Evolutionary conservation across 2,113 vertebrate genomes (phyloP), one percentile per base, ranked within the genome.

Genomic region (Ranitomeya imitator): DNA sequence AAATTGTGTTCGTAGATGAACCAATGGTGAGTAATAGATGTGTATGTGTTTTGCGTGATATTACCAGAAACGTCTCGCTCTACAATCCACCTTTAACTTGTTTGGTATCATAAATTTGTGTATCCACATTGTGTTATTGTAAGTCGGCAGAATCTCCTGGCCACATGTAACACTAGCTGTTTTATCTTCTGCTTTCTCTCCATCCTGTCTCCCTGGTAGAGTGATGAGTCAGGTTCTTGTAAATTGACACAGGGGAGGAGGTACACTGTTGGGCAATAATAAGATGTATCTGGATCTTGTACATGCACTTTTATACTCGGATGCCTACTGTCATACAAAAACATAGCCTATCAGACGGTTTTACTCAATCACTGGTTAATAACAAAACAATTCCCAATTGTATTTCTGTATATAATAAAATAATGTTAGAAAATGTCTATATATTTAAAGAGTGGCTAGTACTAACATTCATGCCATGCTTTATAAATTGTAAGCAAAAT

Each of bases 191-290:
- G 71, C 82, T 59, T 59, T 83, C 69, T 76, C 82, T 88, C 82
- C 86, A 88, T 88, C 86, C 81, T 88, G 87, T 88, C 87, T 88
- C 81, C 73, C 82, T 85, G 14, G n/a, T 73, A 88, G 81, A 85
- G 82, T 88, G 87, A 88, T 88, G 87, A 88, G 60, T 88, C 87
- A 88, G 87, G 69, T 83, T 88, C 81, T 88, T 88, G 87, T 78
- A 79, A 85, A 88, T 60, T 65, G 82, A 88, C 87, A 88, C 87
- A 88, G n/a, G 52, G 87, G 87, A 88, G 87, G 87, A 69, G 81
- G 52, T 67, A 88, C 31, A 57, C 51, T 79, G 74, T 51, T 23
- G 77, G 82, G 87, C 60, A 88, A 79, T 69, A 79, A 88, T 26
- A 69, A 84, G 59, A 84, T 84, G 71, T 76, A 76, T 78, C 71